These are phyloP conservation scores for Bothrops alternatus DNA, from an alignment of 2,797 vertebrate genomes.

Conservation along the genomic window DNA sequence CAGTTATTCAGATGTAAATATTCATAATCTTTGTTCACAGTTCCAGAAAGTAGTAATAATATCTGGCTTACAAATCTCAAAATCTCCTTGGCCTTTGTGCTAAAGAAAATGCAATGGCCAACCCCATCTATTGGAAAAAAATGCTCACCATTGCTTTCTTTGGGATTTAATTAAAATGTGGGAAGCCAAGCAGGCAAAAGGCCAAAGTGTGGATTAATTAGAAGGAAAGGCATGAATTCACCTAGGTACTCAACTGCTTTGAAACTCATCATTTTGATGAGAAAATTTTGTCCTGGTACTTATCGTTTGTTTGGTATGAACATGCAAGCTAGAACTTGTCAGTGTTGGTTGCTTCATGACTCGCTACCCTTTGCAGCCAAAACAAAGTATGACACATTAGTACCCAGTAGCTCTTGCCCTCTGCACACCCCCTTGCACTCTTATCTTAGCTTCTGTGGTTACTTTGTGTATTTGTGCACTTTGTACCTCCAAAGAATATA, in stretches of 20 bases:
- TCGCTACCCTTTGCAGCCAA: neutral
- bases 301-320: neutral
- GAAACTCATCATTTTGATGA: neutral
- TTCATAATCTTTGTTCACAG: neutral
- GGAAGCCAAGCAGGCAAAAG: too few relatives aligned
- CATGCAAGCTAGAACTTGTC: neutral
- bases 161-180: neutral
- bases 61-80: constrained; percentile 1
- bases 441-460: neutral
- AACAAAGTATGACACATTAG: neutral
- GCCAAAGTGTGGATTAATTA: neutral
- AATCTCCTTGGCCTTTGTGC: neutral
- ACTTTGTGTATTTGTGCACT: neutral
- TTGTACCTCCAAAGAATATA: neutral
- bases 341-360: neutral
- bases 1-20: constrained; percentile 19
- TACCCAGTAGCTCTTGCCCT: neutral
- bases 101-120: neutral
- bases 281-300: neutral
- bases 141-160: neutral
- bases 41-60: constrained; percentile 15
- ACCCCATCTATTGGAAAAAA: neutral
- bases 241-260: neutral
- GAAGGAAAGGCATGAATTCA: neutral
- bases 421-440: neutral